Evolutionary conservation across 2,113 vertebrate species (phyloP).

Genomic region (Trogon melanurus): DNA sequence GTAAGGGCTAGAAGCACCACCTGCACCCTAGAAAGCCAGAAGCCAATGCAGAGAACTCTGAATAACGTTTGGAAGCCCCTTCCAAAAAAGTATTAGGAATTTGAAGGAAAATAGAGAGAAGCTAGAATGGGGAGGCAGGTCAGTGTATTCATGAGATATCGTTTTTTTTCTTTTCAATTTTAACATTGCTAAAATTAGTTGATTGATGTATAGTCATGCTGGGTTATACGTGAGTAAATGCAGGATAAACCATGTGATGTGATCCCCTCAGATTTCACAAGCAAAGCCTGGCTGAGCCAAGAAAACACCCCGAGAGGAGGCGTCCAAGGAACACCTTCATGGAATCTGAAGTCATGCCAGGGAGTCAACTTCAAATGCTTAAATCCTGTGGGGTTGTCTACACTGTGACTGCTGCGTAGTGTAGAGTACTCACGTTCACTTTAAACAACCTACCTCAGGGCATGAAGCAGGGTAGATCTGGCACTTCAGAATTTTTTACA

Average conservation of each 20-base stretch:
- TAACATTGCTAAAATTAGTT: constrained; percentile 68
- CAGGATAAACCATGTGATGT: constrained; percentile 51
- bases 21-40: background rate
- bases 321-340: constrained; percentile 29
- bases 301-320: constrained; percentile 33
- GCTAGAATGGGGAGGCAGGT: background rate
- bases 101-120: background rate
- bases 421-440: background rate
- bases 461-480: background rate
- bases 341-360: constrained; percentile 34
- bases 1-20: background rate
- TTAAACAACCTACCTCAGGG: background rate
- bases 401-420: background rate
- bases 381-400: background rate
- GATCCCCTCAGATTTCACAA: constrained; percentile 67
- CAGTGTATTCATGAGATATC: constrained; percentile 23
- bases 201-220: constrained; percentile 68
- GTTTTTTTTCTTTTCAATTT: constrained; percentile 57
- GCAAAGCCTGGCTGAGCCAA: constrained; percentile 48
- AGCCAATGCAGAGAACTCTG: background rate
- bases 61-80: background rate
- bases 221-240: constrained; percentile 68
- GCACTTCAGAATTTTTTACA: background rate
- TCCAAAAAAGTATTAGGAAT: background rate
- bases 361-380: background rate